Conservation (phyloP, 2,797 vertebrate genomes). For the Pantherophis vulpinus region DNA sequence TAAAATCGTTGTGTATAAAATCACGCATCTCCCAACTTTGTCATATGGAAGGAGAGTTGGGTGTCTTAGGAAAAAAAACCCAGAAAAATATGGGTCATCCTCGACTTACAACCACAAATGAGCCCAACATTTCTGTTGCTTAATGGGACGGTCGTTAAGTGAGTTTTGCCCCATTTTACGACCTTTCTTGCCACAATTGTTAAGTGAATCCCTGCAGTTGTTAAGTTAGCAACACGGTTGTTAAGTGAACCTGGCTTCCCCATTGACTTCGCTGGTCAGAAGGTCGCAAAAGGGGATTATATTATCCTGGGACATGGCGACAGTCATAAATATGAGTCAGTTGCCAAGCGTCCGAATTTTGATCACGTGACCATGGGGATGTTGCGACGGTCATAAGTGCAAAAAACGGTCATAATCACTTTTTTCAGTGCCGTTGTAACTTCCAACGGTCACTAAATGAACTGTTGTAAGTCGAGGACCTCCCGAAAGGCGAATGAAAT, state of each 20-base stretch:
- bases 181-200: background rate
- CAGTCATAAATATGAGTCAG: background rate
- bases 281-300: background rate
- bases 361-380: background rate
- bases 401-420: background rate
- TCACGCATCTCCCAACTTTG: background rate
- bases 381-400: background rate
- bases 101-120: background rate
- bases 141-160: background rate
- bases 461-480: background rate
- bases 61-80: background rate
- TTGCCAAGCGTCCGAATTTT: background rate
- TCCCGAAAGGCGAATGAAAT: background rate
- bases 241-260: background rate
- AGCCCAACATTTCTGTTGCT: background rate
- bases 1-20: background rate
- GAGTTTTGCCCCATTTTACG: background rate
- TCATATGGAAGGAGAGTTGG: background rate
- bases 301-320: accelerated
- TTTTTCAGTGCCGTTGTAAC: background rate
- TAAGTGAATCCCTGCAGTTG: background rate
- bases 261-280: background rate
- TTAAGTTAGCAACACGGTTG: background rate
- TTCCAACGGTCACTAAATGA: background rate
- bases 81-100: background rate